Evolutionary conservation across 2,113 vertebrate species (phyloP), one percentile per base, ranked within the genome.

Genomic region (Coryphaenoides rupestris): DNA sequence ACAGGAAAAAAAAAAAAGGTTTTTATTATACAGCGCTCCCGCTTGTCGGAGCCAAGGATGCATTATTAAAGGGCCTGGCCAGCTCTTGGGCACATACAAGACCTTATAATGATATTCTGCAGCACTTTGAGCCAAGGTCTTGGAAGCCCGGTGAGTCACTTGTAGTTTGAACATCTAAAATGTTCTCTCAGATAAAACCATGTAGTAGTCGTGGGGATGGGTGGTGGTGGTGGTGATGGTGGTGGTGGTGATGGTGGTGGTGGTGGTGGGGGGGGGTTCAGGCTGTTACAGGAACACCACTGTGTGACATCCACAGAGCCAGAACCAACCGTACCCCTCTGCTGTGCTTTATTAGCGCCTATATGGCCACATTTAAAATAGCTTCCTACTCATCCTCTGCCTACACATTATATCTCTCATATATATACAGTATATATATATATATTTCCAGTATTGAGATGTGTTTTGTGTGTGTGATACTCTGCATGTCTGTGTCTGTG

Each of bases 71-170:
- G 74, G 76, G 56, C 59, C 58, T 60, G 19, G 47, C 60, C 70
- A 21, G 65, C 71, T 62, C 45, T 57, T 19, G 68, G 62, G 74
- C 58, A 67, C 26, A 77, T 75, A 77, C 9, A 26, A 76, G 80
- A 65, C 62, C 33, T 70, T 74, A 81, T 88, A 78, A 82, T 81
- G 70, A 75, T 66, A 78, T 19, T 57, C 61, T 53, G 66, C 59
- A 68, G 66, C 50, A 63, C 60, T 7, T 62, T 67, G 73, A 62
- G 69, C 15, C 28, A 60, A 69, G 60, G 72, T 77, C 47, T 80
- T 53, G 69, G 62, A 62, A 60, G 62, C 67, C 72, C 82, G 77
- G 73, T 82, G 78, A 77, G 74, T 73, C 63, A 58, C 55, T 21
- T 63, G 72, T 62, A 60, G 26, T 71, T 61, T 56, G 62, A 22